Base-by-base conservation (phyloP, 2,888 invertebrate genomes). In the Drosophila neotestacea region DNA sequence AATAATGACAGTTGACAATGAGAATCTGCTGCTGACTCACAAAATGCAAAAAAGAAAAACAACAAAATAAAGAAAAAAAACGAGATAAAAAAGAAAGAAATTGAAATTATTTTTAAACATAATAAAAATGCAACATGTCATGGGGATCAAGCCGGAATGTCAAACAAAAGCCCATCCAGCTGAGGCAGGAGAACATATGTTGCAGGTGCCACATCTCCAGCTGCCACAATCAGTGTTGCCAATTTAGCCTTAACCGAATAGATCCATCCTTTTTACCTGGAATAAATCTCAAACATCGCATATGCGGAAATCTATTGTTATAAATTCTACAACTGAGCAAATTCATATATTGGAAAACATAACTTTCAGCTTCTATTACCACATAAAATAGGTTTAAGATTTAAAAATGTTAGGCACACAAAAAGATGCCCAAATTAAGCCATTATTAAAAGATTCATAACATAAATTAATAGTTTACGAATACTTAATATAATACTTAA, bases 1-100 rank as follows among this genome's bases (percentile, higher is more conserved):
- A 89, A 87, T 84, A 87, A 86, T 81, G 84, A 79, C 84, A 80
- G 68, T 70, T 77, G 77, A 88, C 87, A 87, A 85, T 85, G 78
- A 73, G 46, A 74, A 70, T 52, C 69, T 67, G 71, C 39, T 62
- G 63, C 55, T 55, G 84, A 68, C 69, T 82, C 88, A 60, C 58
- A 58, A 13, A 74, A 73, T 61, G 74, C 54, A 85, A 73, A 82
- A 70, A 82, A 60, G 34, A 55, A 75, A 65, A 67, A 1, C 16
- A 16, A 16, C 16, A 16, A 16, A 16, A 16, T 16, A 16, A 16
- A 16, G 16, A 1, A 6, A 32, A 56, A 44, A 47, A 65, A 30
- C 42, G 46, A 52, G 32, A 22, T 48, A 30, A 60, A 60, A 61
- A 44, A 2, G 32, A 11, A 58, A 44, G 7, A 61, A 61, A 56